Evolutionary conservation across 1,140 invertebrate genomes (phyloP).

Genomic region (Drosophila hydei): DNA sequence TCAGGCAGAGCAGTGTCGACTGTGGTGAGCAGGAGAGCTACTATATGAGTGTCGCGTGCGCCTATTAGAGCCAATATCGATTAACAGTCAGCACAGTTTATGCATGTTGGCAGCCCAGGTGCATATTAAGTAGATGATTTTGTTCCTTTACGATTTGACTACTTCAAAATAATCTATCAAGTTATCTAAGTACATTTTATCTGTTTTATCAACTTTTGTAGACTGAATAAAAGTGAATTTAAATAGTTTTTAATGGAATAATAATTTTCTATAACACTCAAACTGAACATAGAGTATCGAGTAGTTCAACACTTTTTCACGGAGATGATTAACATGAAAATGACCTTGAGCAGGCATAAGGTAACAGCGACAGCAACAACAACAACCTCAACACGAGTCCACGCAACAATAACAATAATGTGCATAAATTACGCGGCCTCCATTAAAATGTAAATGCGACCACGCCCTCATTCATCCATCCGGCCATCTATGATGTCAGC

Average conservation of each 20-base stretch:
- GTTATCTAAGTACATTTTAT: too few relatives aligned
- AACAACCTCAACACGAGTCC: constrained; percentile 1
- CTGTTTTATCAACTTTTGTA: too few relatives aligned
- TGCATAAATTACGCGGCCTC: constrained; percentile 65
- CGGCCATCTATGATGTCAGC: constrained; percentile 41
- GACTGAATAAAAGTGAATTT: too few relatives aligned
- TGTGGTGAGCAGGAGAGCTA: constrained; percentile 28
- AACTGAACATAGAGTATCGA: background rate
- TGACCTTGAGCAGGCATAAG: constrained; percentile 53
- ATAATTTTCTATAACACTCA: background rate
- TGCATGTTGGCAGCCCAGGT: background rate
- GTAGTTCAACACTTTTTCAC: background rate
- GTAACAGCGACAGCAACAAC: constrained; percentile 33
- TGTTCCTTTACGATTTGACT: background rate
- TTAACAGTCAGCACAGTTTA: constrained; percentile 7
- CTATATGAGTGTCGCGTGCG: constrained; percentile 21
- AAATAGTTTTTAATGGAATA: background rate
- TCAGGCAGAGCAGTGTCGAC: constrained; percentile 38
- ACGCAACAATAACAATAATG: constrained; percentile 31
- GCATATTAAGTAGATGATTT: background rate
- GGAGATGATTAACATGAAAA: background rate
- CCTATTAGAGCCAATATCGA: constrained; percentile 26
- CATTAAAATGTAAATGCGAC: constrained; percentile 68
- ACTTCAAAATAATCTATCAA: too few relatives aligned
- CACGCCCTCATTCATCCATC: constrained; percentile 30